Evolutionary conservation across 1,140 invertebrate species (phyloP).

Genomic region (Thaumatotibia leucotreta): DNA sequence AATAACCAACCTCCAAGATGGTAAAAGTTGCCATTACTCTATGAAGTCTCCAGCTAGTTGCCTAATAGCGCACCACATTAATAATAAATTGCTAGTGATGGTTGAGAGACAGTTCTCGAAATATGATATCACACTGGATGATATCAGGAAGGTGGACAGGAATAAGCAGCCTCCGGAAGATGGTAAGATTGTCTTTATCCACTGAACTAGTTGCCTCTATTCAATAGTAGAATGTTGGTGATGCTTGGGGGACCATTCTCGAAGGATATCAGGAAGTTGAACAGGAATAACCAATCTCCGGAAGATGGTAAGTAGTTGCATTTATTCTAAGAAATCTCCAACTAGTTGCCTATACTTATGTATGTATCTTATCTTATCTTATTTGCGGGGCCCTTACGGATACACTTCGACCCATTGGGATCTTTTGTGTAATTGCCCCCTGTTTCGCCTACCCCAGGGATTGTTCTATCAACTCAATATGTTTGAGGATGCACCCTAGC

Average conservation of each 20-base stretch:
- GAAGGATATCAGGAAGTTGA: too few species aligned
- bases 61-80: constrained; percentile 97
- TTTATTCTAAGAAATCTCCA: constrained; percentile 99
- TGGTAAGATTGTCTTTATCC: constrained; percentile 74
- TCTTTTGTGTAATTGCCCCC: too few species aligned
- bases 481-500: too few species aligned
- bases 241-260: too few species aligned
- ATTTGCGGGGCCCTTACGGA: too few species aligned
- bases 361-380: too few species aligned
- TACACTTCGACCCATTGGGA: too few species aligned
- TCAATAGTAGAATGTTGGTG: too few species aligned
- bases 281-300: too few species aligned
- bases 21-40: constrained; percentile 98
- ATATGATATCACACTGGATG: constrained; percentile 93
- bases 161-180: constrained; percentile 98
- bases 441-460: too few species aligned
- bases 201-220: too few species aligned
- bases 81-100: constrained; percentile 94
- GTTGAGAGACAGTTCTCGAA: constrained; percentile 95
- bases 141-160: constrained; percentile 92
- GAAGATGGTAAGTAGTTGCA: constrained; percentile 98
- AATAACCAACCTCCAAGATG: constrained; percentile 95
- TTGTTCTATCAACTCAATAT: too few species aligned
- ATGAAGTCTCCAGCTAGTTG: constrained; percentile 98
- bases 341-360: constrained; percentile 97